These are phyloP conservation scores for Ceratina calcarata DNA, from an alignment of 1,140 invertebrate genomes.

Conservation along the genomic window DNA sequence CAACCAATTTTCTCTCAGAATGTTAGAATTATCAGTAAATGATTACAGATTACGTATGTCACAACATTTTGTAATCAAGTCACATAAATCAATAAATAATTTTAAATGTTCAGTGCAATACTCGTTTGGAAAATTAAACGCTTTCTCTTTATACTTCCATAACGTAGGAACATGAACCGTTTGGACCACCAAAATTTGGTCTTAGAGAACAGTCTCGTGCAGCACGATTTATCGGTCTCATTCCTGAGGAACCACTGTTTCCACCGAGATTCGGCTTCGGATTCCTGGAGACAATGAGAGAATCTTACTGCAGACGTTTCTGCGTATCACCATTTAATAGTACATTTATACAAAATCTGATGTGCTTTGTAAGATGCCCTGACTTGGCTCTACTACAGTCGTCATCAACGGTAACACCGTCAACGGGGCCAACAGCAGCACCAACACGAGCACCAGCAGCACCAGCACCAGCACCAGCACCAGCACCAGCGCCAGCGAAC, in stretches of 20 bases:
- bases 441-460: neutral
- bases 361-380: constrained; percentile 44
- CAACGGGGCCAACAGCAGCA: neutral
- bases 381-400: constrained; percentile 40
- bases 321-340: neutral
- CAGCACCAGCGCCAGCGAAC: neutral
- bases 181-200: too few relatives aligned
- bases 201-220: too few relatives aligned
- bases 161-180: neutral
- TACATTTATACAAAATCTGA: neutral
- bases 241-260: too few relatives aligned
- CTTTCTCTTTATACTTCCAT: neutral
- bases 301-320: neutral
- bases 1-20: neutral
- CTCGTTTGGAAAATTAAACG: constrained; percentile 1
- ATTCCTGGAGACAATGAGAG: neutral
- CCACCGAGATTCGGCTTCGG: too few relatives aligned
- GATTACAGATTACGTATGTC: too few relatives aligned
- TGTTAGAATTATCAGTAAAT: neutral
- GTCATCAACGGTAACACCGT: neutral
- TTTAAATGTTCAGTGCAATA: too few relatives aligned
- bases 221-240: constrained; percentile 33
- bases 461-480: neutral
- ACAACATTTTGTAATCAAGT: too few relatives aligned
- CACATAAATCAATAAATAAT: too few relatives aligned